phyloP scores from a whole-genome alignment of 1,140 invertebrate species.

The Arctopsyche grandis region DNA sequence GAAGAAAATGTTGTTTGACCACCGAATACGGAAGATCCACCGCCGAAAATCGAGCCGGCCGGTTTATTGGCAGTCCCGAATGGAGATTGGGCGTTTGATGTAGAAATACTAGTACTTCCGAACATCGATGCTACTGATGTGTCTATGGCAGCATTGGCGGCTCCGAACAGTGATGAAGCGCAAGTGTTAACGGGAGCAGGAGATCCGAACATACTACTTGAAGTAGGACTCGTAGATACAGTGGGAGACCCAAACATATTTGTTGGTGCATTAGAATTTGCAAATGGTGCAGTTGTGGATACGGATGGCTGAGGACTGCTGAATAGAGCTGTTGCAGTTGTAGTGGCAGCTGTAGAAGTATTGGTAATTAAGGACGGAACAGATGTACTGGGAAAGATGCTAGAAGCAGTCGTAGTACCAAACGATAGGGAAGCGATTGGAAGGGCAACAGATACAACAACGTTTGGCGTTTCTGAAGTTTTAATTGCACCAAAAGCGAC shows the following conservation, averaged over 20 bases:
- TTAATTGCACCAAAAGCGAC: neutral
- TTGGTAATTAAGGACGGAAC: neutral
- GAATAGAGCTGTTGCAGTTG: slow-evolving; percentile 4
- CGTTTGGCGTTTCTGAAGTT: neutral
- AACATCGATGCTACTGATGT: slow-evolving; percentile 44
- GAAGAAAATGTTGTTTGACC: slow-evolving; percentile 42
- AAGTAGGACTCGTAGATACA: slow-evolving; percentile 16
- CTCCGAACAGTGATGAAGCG: slow-evolving; percentile 52
- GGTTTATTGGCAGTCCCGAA: slow-evolving; percentile 34
- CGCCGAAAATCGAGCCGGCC: slow-evolving; percentile 44
- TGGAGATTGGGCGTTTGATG: slow-evolving; percentile 23
- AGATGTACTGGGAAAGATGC: neutral
- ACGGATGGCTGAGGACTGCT: slow-evolving; percentile 7
- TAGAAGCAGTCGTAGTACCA: neutral
- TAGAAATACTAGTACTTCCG: slow-evolving; percentile 43
- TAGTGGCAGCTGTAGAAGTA: neutral
- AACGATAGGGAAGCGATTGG: neutral
- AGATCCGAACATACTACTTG: slow-evolving; percentile 42
- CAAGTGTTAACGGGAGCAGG: slow-evolving; percentile 41
- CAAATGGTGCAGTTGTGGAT: neutral
- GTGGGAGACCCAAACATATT: slow-evolving; percentile 43
- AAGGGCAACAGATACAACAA: neutral
- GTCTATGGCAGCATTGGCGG: slow-evolving; percentile 47
- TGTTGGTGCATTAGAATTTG: slow-evolving; percentile 9
- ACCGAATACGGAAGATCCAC: slow-evolving; percentile 44